Base-by-base conservation (phyloP, 64 coral and sea anemone genomes). In the Hydrozoanthus tunicans region DNA sequence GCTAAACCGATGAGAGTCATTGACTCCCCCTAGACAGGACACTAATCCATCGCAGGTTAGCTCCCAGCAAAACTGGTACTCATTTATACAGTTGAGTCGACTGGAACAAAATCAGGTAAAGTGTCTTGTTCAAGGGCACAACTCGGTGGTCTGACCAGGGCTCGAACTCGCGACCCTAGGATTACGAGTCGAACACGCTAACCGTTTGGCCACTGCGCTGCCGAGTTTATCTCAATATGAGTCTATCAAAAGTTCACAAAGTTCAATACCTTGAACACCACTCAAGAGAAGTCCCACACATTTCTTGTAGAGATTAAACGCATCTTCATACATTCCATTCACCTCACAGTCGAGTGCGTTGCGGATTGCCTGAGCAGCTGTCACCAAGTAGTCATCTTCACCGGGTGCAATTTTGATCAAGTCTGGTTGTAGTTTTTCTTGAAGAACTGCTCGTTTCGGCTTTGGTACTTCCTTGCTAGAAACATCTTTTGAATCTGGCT, bases 251-350 rank as follows among this genome's bases (percentile, higher is more conserved):
- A 24, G n/a, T 6, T 43, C 68, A 25, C 1, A 62, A 0, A 62
- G 9, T 24, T 62, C 9, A 62, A 6, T 86, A 96, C 97, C 89
- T 95, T 99, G 97, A 32, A 99, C 97, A 59, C 97, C 97, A 81
- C 80, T 93, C 14, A 99, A 76, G 13, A 99, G 66, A 64, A 96
- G 70, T 23, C 94, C 89, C 65, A 99, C 97, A 90, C 97, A 99
- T 53, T 77, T 92, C 67, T 92, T 99, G 82, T 99, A 99, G 77
- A 96, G 73, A 70, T 92, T 93, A 59, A 99, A 99, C 52, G 97
- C 94, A 67, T 99, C 94, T 90, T 90, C 91, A 83, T 96, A 99
- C 85, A 75, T 86, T 14, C 92, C 94, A 92, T 94, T 95, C 11
- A 95, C 94, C 82, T 99, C 97, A 70, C 89, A 96, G 10, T 96